Evolutionary conservation across 2,888 invertebrate species (phyloP), one percentile per base, ranked within the genome.

Genomic region (Hemicrepidius hirtus): DNA sequence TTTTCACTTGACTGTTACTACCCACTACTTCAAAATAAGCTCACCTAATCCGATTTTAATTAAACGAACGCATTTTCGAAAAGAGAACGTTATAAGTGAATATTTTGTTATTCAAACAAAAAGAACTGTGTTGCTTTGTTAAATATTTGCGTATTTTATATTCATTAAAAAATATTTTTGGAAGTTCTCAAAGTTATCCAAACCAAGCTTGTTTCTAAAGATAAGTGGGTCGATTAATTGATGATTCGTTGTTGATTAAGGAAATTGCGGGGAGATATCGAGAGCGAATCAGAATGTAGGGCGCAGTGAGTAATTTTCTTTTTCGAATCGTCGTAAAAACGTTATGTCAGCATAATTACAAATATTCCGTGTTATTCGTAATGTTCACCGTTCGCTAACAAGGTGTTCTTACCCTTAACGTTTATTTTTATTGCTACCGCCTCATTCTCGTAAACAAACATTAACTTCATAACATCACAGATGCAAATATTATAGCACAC

Each of bases 21-120:
- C 59, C 35, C 46, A 68, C 68, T 60, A 66, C 66, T 66, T 66
- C 66, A 66, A 66, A 66, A 41, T 66, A 66, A 28, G 44, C 41
- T 66, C 41, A 57, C 41, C 41, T 44, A 35, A 55, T 55, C 53
- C 55, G 41, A 40, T 18, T 66, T 57, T 57, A 66, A 66, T 66
- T 62, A 62, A 62, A 46, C 46, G 35, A 59, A 28, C 28, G 12
- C 12, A 28, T 62, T 62, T 62, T 16, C 46, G 5, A 41, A 6
- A 10, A 3, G 21, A 20, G 18, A 28, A 62, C 28, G 18, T 62
- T 62, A 44, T 13, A 62, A 46, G 21, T 46, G 16, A 16, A 44
- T 10, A 16, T 46, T 46, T 41, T 41, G 41, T 65, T 50, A 35
- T 65, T 35, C 13, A 12, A 49, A 53, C 20, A 28, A 4, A n/a